Evolutionary conservation across 2,113 vertebrate genomes (phyloP).

Genomic region (Albula glossodonta): DNA sequence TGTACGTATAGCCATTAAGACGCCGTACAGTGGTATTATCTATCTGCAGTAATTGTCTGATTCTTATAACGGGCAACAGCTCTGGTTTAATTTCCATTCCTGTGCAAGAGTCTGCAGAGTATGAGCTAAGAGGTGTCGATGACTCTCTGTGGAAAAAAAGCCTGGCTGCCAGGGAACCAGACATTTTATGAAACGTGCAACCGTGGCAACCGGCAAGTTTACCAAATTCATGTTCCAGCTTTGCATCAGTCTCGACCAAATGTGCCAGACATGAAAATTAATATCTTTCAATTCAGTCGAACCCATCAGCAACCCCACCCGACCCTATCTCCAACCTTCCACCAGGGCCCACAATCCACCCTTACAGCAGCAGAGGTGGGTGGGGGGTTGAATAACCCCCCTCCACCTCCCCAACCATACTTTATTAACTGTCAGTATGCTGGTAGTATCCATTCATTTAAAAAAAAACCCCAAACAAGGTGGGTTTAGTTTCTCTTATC

Average conservation of each 20-base stretch:
- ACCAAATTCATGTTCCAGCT: not conserved
- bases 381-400: too few species aligned
- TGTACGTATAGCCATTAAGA: constrained; percentile 23
- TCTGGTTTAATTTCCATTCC: not conserved
- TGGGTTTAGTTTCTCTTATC: too few species aligned
- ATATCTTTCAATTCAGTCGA: not conserved
- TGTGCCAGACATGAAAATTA: not conserved
- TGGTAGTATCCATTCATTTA: not conserved
- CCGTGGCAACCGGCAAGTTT: not conserved
- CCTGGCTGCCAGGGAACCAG: too few species aligned
- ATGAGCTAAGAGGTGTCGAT: not conserved
- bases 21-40: constrained; percentile 5
- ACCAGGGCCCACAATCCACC: not conserved
- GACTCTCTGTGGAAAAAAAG: not conserved
- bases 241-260: not conserved
- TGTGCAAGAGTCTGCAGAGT: too few species aligned
- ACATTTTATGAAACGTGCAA: too few species aligned
- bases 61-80: not conserved
- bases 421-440: not conserved
- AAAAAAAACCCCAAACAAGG: not conserved
- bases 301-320: not conserved
- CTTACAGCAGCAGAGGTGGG: not conserved
- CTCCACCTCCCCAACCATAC: too few species aligned
- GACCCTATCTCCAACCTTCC: not conserved
- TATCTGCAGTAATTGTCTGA: not conserved